Evolutionary conservation across 2,113 vertebrate species (phyloP).

Genomic region (Brachyistius frenatus): DNA sequence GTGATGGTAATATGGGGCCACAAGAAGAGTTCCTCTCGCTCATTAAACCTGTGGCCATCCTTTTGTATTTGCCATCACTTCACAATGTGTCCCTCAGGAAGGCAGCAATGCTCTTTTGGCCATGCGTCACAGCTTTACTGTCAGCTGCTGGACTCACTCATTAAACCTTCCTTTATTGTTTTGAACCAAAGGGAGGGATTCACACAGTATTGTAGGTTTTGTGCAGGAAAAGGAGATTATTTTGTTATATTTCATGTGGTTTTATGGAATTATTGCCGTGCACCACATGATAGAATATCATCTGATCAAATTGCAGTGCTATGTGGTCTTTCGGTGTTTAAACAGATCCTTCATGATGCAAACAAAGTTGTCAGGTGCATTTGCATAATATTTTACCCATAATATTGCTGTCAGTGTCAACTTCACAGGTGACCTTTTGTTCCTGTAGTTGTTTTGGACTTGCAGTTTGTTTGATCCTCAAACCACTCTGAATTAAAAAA

Average conservation of each 20-base stretch:
- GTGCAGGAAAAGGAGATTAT: not conserved
- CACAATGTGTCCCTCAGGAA: conserved; percentile 51
- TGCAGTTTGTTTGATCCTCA: conserved; percentile 61
- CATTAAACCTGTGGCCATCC: conserved; percentile 54
- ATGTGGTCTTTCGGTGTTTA: conserved; percentile 15
- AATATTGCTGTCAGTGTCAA: conserved; percentile 11
- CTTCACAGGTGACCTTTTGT: conserved; percentile 68
- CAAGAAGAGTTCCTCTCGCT: conserved; percentile 31
- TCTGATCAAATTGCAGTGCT: conserved; percentile 22
- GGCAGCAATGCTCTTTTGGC: conserved; percentile 19
- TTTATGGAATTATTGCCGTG: not conserved
- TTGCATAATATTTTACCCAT: conserved; percentile 28
- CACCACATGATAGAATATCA: not conserved
- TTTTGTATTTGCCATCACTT: conserved; percentile 47
- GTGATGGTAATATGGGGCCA: conserved; percentile 24
- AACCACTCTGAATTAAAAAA: conserved; percentile 55
- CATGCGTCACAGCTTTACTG: conserved; percentile 39
- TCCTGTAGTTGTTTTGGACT: conserved; percentile 46
- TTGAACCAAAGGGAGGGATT: conserved; percentile 4
- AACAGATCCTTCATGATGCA: conserved; percentile 58
- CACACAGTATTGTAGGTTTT: not conserved
- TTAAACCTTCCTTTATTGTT: conserved; percentile 47
- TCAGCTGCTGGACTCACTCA: conserved; percentile 37
- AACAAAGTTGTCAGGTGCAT: conserved; percentile 45
- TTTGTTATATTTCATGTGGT: not conserved